Conservation (phyloP, 2,113 vertebrate species). For the Balaenoptera acutorostrata region DNA sequence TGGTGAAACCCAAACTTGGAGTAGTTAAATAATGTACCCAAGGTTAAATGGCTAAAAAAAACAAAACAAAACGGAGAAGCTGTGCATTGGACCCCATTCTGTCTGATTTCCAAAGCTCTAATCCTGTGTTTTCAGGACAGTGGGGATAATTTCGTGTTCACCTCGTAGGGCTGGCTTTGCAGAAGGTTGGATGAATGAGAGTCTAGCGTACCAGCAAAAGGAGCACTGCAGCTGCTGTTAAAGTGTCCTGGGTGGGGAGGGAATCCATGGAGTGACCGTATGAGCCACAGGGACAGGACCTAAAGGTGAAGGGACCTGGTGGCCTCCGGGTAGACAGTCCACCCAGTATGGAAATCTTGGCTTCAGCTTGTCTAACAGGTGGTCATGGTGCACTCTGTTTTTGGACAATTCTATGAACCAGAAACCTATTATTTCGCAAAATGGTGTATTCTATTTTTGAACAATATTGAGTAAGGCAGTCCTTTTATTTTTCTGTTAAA, state of each 20-base stretch:
- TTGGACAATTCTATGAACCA: background rate
- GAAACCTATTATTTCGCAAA: background rate
- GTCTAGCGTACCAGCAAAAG: fast-evolving
- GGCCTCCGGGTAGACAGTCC: fast-evolving
- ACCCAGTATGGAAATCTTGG: fast-evolving
- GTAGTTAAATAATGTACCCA: background rate
- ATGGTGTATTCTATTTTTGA: background rate
- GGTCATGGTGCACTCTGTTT: background rate
- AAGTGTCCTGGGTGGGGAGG: background rate
- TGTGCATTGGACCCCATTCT: background rate
- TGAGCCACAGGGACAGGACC: background rate
- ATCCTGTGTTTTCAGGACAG: background rate
- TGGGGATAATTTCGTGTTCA: background rate
- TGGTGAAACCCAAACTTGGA: background rate
- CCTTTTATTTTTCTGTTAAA: background rate
- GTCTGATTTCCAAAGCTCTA: background rate
- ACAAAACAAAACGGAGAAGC: fast-evolving
- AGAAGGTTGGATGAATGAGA: background rate
- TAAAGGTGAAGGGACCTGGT: no score
- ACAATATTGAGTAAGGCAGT: background rate
- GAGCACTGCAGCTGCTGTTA: fast-evolving
- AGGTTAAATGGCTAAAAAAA: background rate
- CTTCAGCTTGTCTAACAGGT: background rate
- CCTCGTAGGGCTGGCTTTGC: fast-evolving
- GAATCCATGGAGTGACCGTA: no score